Evolutionary conservation across 2,888 invertebrate species (phyloP), one percentile per base, ranked within the genome.

Genomic region (Punctoribates punctum): DNA sequence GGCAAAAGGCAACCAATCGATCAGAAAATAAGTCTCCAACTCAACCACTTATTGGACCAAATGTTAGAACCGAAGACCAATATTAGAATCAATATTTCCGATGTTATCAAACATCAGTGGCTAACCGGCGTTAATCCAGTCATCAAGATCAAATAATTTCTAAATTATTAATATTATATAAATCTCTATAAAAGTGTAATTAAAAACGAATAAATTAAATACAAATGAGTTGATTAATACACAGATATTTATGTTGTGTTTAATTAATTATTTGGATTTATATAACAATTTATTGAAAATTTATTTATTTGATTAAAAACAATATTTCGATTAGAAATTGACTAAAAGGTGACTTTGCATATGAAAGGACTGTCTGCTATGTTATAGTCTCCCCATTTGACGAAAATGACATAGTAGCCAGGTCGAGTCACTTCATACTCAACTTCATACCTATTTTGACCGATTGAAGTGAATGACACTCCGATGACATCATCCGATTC

Each of bases 371-470:
- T 82, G n/a, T 82, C 79, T 0, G 80, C 78, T 38, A 83, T 78
- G 17, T 80, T 79, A 20, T 74, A 62, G 20, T 82, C 82, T 23
- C 80, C 81, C 82, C 82, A 83, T 72, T 82, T 82, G 13, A 84
- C 81, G 38, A 79, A 81, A 15, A 83, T 83, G 51, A 82, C 77
- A 77, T 83, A 84, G 57, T 81, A 81, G 9, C 83, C 83, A 15
- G 82, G 82, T 29, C 80, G 79, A 20, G 81, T 80, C 38, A 83
- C 83, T 78, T 81, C 81, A 77, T 82, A 83, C 1, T 80, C 80
- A 70, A 83, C 81, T 77, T 83, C 83, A 77, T 83, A 83, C 23
- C 82, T 75, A 76, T 83, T 81, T 75, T 83, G 82, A 46, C 82
- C 83, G 4, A 82, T 82, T 79, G 83, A 83, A 11, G 81, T 78